Evolutionary conservation across 2,113 vertebrate genomes (phyloP).

Genomic region (Trachemys scripta): DNA sequence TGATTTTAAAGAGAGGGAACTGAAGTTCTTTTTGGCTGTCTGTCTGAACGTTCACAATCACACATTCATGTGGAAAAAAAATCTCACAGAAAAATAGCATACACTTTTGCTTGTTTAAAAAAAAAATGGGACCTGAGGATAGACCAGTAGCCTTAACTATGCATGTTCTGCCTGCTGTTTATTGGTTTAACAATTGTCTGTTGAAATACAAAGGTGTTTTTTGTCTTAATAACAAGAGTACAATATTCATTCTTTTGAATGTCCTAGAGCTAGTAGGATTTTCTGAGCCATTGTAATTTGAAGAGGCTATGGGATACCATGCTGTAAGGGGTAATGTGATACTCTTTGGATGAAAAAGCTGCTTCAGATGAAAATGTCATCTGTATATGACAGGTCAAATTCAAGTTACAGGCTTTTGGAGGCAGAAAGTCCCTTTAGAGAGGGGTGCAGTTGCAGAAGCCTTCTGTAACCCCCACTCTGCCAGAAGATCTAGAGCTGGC

Average conservation of each 20-base stretch:
- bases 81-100: neutral
- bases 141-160: slow-evolving; percentile 5
- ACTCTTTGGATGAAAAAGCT: neutral
- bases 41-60: neutral
- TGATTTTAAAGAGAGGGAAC: fast-evolving
- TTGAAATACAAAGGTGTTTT: slow-evolving; percentile 25
- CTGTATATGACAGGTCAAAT: neutral
- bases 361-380: slow-evolving; percentile 21
- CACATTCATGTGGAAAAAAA: neutral
- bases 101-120: neutral
- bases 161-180: slow-evolving; percentile 9
- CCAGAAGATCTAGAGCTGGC: neutral
- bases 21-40: neutral
- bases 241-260: slow-evolving; percentile 33
- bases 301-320: neutral
- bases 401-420: neutral
- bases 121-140: neutral
- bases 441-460: neutral
- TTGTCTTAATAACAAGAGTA: neutral
- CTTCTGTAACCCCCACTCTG: neutral
- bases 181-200: slow-evolving; percentile 22
- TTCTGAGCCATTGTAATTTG: slow-evolving; percentile 24
- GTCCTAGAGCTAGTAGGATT: neutral
- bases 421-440: neutral
- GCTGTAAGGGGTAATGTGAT: neutral